These are phyloP conservation scores for Drosophila sulfurigaster DNA, from an alignment of 1,140 invertebrate genomes.

Conservation along the genomic window DNA sequence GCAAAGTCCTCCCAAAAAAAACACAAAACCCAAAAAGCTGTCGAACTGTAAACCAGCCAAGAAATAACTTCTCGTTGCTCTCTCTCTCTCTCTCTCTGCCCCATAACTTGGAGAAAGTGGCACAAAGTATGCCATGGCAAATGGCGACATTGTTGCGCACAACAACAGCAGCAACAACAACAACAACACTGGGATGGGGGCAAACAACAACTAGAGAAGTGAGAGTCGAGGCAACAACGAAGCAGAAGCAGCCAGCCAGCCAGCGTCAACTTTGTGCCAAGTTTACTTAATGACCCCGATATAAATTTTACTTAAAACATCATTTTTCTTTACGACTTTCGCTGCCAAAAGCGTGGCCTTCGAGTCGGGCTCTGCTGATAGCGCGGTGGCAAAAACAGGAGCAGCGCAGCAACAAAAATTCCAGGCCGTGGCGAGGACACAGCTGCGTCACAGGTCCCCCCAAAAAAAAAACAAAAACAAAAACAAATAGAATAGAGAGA, in stretches of 20 bases:
- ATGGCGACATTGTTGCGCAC: slow-evolving; percentile 76
- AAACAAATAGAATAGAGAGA: background rate
- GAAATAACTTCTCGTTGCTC: background rate
- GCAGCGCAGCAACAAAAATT: slow-evolving; percentile 18
- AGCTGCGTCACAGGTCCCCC: slow-evolving; percentile 33
- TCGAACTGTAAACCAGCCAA: slow-evolving; percentile 3
- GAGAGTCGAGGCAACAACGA: background rate
- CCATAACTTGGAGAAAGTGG: slow-evolving; percentile 66
- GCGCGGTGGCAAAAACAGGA: background rate
- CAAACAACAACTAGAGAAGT: background rate
- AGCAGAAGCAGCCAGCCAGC: slow-evolving; percentile 34
- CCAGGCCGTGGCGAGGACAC: slow-evolving; percentile 23
- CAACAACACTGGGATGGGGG: slow-evolving; percentile 15
- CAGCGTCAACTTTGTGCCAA: slow-evolving; percentile 80
- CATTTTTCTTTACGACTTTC: slow-evolving; percentile 82
- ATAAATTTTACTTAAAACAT: slow-evolving; percentile 84
- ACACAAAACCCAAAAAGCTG: background rate
- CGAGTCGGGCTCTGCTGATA: slow-evolving; percentile 8
- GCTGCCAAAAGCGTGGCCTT: slow-evolving; percentile 52
- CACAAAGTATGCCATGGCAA: slow-evolving; percentile 78
- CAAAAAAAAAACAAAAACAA: background rate
- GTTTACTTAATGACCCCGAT: slow-evolving; percentile 82
- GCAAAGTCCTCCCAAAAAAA: slow-evolving; percentile 7
- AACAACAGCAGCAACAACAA: slow-evolving; percentile 17
- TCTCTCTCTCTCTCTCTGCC: slow-evolving; percentile 11